Evolutionary conservation across 1,140 invertebrate species (phyloP), one percentile per base, ranked within the genome.

Genomic region (Anastrepha obliqua): DNA sequence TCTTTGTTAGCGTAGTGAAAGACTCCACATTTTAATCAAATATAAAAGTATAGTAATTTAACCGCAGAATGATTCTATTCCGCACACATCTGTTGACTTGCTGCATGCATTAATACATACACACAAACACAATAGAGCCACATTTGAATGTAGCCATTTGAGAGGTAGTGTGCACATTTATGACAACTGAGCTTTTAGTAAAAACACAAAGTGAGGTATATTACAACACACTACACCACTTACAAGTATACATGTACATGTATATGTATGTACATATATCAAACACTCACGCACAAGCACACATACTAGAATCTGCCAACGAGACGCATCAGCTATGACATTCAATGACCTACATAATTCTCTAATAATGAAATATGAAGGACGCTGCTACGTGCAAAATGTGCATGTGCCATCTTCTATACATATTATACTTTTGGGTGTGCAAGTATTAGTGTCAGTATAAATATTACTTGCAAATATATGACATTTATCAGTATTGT

Each of bases 181-280:
- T 81, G 74, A 81, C 47, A 51, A 81, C 17, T 29, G 51, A 47
- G 74, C 74, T 81, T 81, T 42, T 81, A 20, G 17, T 42, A n/a
- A 55, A 67, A 81, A 29, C 47, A 81, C 74, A 81, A n/a, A 20
- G n/a, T 81, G n/a, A 55, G 74, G 6, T n/a, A 81, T 55, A 55
- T 74, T 67, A 67, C 29, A 42, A 74, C 17, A 74, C 29, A 74
- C 29, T 29, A 29, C 29, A 29, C 29, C 29, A 29, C 29, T 29
- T 29, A 29, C 29, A 29, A 29, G 29, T 29, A 29, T 29, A 29
- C 29, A 29, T 62, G 15, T 62, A 62, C 15, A 62, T 62, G 60
- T 62, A 17, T 62, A 13, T 62, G 60, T 17, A n/a, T 5, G 6
- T 15, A 62, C 60, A 62, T 17, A 17, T n/a, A n/a, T n/a, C n/a